These are phyloP conservation scores for Stomatorhinus walkeri DNA, from an alignment of 2,797 vertebrate genomes.

Conservation along the genomic window DNA sequence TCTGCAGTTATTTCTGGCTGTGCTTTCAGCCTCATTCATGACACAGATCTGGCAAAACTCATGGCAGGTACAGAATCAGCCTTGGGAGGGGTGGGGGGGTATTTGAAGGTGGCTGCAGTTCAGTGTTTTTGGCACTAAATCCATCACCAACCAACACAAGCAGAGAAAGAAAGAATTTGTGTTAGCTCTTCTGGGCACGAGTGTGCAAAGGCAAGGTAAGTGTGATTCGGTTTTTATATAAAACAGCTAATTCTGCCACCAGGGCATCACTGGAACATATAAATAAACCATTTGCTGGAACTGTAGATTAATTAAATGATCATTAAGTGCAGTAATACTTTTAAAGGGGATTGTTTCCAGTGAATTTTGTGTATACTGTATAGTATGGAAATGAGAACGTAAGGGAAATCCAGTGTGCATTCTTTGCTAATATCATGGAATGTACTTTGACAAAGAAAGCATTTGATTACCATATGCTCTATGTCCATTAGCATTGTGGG, in stretches of 20 bases:
- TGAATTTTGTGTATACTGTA: background rate
- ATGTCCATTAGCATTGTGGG: background rate
- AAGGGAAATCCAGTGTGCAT: background rate
- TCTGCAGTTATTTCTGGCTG: background rate
- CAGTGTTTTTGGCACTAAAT: background rate
- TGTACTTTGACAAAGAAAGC: constrained; percentile 2
- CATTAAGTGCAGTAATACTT: background rate
- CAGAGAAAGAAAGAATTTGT: background rate
- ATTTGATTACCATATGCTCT: constrained; percentile 1
- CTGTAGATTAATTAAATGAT: background rate
- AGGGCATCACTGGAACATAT: background rate
- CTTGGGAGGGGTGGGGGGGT: background rate
- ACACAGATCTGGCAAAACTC: background rate
- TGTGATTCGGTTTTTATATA: background rate
- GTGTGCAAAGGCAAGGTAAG: background rate
- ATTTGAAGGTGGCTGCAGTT: background rate
- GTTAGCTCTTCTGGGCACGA: background rate
- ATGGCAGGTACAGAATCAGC: background rate
- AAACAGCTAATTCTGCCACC: background rate
- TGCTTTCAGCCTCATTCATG: constrained; percentile 6
- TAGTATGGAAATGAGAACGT: background rate
- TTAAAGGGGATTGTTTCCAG: background rate
- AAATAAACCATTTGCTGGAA: background rate
- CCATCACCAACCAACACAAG: background rate
- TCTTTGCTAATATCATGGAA: background rate